Evolutionary conservation across 2,888 invertebrate species (phyloP).

Genomic region (Limnephilus marmoratus): DNA sequence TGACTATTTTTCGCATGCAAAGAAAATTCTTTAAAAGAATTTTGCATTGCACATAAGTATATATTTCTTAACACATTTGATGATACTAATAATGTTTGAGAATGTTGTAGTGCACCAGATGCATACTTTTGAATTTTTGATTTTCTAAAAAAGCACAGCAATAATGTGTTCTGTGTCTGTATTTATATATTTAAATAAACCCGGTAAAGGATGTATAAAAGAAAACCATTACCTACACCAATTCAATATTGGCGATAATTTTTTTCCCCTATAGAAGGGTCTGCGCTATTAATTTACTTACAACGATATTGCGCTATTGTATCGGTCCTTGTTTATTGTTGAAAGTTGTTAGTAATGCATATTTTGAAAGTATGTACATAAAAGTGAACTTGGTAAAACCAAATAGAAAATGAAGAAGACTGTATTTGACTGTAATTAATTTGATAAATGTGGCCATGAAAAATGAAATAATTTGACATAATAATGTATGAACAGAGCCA

Average conservation of each 20-base stretch:
- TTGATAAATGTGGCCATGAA: conserved; percentile 5
- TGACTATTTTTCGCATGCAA: neutral
- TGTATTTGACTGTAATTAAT: conserved; percentile 9
- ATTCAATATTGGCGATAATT: no score
- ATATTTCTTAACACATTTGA: neutral
- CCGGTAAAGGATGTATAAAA: neutral
- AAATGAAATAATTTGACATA: neutral
- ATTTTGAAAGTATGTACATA: neutral
- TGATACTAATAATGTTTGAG: conserved; percentile 4
- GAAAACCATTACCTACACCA: neutral
- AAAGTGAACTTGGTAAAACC: neutral
- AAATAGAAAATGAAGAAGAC: neutral
- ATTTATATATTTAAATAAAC: neutral
- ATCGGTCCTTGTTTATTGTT: neutral
- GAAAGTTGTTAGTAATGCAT: neutral
- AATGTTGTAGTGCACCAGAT: neutral
- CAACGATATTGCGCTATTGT: no score
- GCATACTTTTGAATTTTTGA: neutral
- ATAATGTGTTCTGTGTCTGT: neutral
- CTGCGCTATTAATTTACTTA: neutral
- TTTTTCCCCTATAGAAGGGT: no score
- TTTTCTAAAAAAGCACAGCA: neutral
- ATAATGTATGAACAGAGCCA: neutral
- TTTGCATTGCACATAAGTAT: neutral
- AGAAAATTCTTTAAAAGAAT: neutral